A percentile compares a stretch with the other conserved stretches of the same genome.
phyloP scores from a whole-genome alignment of 2,113 vertebrate genomes.

The Dromaius novaehollandiae region DNA sequence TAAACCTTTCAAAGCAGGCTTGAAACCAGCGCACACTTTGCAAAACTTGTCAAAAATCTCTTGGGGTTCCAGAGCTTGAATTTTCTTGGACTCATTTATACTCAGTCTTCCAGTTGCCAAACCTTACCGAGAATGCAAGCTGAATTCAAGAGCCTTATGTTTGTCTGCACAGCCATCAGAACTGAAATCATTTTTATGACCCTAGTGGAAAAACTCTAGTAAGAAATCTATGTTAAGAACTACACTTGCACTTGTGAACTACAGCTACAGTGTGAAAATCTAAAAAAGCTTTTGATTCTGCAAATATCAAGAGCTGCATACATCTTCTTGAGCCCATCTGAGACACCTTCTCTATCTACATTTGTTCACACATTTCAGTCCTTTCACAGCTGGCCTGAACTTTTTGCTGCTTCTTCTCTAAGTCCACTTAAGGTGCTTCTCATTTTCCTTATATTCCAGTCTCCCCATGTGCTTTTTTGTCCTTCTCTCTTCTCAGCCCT shows the following conservation, averaged over 20 bases:
- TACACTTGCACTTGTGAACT: neutral
- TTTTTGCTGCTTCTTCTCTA: neutral
- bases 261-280: neutral
- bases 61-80: rapidly evolving
- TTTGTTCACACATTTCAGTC: neutral
- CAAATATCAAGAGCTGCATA: neutral
- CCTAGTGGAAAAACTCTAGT: neutral
- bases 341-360: neutral
- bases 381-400: neutral
- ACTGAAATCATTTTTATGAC: neutral
- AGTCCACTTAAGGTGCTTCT: neutral
- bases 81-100: neutral
- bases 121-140: neutral
- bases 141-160: neutral
- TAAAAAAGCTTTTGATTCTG: neutral
- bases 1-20: neutral
- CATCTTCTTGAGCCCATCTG: neutral
- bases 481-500: neutral
- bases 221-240: neutral
- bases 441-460: neutral
- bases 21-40: neutral
- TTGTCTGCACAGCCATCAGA: neutral
- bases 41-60: neutral
- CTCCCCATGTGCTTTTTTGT: neutral
- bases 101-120: neutral